phyloP scores from a whole-genome alignment of 2,888 invertebrate genomes.

The Vandiemenella viatica region DNA sequence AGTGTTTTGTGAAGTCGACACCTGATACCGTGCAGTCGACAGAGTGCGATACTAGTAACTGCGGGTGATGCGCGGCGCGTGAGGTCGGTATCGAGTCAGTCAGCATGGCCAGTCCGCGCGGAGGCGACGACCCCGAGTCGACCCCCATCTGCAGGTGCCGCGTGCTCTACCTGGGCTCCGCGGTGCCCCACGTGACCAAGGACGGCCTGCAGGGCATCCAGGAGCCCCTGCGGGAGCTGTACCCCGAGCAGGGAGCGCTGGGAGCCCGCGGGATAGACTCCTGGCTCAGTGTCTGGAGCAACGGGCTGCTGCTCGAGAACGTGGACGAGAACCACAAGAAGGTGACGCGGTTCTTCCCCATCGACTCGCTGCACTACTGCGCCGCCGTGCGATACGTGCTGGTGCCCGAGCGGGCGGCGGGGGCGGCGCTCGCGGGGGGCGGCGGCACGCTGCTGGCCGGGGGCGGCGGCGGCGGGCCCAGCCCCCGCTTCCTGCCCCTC shows the following conservation, averaged over 20 bases:
- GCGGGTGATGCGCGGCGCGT: too few relatives aligned
- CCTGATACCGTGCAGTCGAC: too few relatives aligned
- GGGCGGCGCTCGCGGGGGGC: slow-evolving; percentile 26
- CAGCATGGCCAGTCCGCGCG: slow-evolving; percentile 21
- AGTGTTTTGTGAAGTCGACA: too few relatives aligned
- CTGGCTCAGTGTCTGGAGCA: slow-evolving; percentile 94
- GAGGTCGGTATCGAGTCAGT: too few relatives aligned
- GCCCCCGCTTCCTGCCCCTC: slow-evolving; percentile 80
- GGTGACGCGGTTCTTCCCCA: slow-evolving; percentile 89
- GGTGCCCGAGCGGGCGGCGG: slow-evolving; percentile 34
- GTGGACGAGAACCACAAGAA: slow-evolving; percentile 89
- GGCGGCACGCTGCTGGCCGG: too few relatives aligned
- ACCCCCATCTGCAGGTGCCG: slow-evolving; percentile 94
- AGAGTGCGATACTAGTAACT: too few relatives aligned
- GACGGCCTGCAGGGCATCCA: slow-evolving; percentile 95
- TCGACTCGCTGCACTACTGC: slow-evolving; percentile 88
- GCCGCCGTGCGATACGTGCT: slow-evolving; percentile 83
- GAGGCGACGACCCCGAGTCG: slow-evolving; percentile 47
- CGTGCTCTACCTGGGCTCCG: slow-evolving; percentile 89
- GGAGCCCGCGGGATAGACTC: slow-evolving; percentile 85
- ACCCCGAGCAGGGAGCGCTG: slow-evolving; percentile 84
- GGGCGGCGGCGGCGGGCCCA: slow-evolving; percentile 46
- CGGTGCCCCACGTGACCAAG: slow-evolving; percentile 93
- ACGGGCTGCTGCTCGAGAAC: slow-evolving; percentile 88
- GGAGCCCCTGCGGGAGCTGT: slow-evolving; percentile 88